Base-by-base conservation (phyloP, 2,113 vertebrate species). In the Pedionomus torquatus region DNA sequence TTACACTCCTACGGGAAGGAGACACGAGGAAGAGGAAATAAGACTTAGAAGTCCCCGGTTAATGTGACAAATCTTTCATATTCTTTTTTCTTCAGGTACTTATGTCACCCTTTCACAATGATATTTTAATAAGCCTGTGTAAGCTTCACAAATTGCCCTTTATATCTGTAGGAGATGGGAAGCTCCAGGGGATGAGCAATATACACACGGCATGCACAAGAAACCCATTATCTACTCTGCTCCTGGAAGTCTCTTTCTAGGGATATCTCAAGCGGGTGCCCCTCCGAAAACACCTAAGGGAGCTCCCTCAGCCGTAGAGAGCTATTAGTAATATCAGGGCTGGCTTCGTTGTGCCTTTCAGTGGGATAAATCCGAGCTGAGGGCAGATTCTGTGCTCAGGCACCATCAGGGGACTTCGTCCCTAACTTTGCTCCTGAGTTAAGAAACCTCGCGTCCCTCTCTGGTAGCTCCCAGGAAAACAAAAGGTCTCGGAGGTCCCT, bases 131-230 rank as follows among this genome's bases (percentile, higher is more conserved):
- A 68, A 90, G 91, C 66, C 87, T 87, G 20, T 51, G 57, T 91
- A 92, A 94, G 82, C 94, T 51, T 65, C 95, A 70, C 71, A 92
- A 88, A 93, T 95, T 91, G 78, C 90, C 68, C 79, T 93, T 90
- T 78, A 11, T 68, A 75, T 83, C 69, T 68, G 68, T 8, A 64
- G 52, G 78, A 86, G 68, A 39, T n/a, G 66, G 63, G 82, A 76
- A 80, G 85, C 90, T 96, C 75, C 90, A 88, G 76, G 90, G 93
- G 79, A 90, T 66, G 75, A 86, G 60, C 71, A 80, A 28, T 21
- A 55, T 9, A 10, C 30, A 31, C 75, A 19, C 0, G 20, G 61
- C 66, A 84, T 1, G 35, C 64, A 52, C 43, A 35, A 75, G 77
- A 25, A 86, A 63, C 8, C 37, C 68, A 44, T 74, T 60, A 60